phyloP scores from a whole-genome alignment of 2,113 vertebrate genomes.

The Cebus imitator region DNA sequence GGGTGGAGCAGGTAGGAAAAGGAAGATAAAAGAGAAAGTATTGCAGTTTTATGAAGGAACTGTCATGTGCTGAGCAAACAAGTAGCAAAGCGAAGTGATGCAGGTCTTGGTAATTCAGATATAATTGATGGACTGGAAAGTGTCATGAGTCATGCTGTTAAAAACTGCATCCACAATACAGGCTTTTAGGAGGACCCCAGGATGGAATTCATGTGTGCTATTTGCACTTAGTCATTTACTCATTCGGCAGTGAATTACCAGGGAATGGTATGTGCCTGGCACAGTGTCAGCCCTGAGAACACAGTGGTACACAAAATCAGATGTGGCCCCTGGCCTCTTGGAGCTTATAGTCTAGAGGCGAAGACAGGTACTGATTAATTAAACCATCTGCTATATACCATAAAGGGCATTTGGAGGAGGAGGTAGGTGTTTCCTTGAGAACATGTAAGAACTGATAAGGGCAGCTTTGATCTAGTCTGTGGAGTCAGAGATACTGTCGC shows the following conservation, averaged over 20 bases:
- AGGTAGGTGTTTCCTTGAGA: not conserved
- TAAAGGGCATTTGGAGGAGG: not conserved
- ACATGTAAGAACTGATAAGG: not conserved
- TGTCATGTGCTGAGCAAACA: not conserved
- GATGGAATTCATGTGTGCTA: not conserved
- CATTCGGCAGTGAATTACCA: not conserved
- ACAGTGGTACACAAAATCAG: not conserved
- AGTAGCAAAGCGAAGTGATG: not conserved
- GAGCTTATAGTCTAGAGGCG: not conserved
- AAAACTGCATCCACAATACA: not conserved
- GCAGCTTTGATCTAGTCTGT: not conserved
- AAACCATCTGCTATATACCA: not conserved
- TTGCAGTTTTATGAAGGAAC: not conserved
- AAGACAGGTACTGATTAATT: not conserved
- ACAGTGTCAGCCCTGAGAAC: not conserved
- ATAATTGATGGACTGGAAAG: not conserved
- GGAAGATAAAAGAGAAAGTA: not conserved
- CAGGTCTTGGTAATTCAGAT: not conserved
- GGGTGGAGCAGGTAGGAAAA: not conserved
- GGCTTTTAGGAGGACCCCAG: not conserved
- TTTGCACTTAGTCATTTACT: not conserved
- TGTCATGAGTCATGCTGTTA: not conserved
- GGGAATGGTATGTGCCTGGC: fast-evolving
- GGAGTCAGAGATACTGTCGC: not conserved
- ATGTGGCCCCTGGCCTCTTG: not conserved